Conservation (phyloP, 2,797 vertebrate species). For the Sebastes hubbsi region DNA sequence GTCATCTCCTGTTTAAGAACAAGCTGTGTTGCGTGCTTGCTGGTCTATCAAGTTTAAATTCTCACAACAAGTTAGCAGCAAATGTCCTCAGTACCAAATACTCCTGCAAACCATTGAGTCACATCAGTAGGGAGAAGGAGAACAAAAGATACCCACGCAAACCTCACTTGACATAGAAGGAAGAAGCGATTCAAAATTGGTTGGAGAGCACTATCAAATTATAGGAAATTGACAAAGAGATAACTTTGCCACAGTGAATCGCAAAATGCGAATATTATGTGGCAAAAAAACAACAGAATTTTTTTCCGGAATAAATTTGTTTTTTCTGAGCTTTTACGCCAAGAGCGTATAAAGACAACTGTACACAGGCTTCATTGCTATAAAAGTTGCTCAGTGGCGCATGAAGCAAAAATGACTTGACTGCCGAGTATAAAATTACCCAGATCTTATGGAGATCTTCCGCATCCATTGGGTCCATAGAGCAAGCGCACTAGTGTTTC, state of each 20-base stretch:
- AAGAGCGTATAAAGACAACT: fast-evolving
- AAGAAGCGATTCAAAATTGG: neutral
- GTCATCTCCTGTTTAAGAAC: neutral
- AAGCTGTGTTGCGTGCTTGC: neutral
- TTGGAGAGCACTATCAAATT: neutral
- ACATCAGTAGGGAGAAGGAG: slow-evolving; percentile 21
- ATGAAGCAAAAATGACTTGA: too few relatives aligned
- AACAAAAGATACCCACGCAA: slow-evolving; percentile 12
- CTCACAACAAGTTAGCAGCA: slow-evolving; percentile 1
- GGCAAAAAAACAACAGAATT: too few relatives aligned
- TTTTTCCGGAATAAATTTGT: too few relatives aligned
- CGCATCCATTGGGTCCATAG: too few relatives aligned
- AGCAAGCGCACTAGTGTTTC: too few relatives aligned
- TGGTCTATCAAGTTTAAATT: slow-evolving; percentile 21
- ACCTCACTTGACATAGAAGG: slow-evolving; percentile 4
- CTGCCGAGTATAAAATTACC: too few relatives aligned
- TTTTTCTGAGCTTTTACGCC: too few relatives aligned
- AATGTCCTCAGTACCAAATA: slow-evolving; percentile 16
- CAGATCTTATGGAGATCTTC: too few relatives aligned
- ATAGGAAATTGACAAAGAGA: neutral
- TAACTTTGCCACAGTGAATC: neutral
- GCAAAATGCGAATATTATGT: too few relatives aligned
- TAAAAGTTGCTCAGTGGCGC: too few relatives aligned
- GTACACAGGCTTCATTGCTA: too few relatives aligned
- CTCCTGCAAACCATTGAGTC: slow-evolving; percentile 14